Evolutionary conservation across 2,888 invertebrate genomes (phyloP).

Genomic region (Siphonodentalium dalli): DNA sequence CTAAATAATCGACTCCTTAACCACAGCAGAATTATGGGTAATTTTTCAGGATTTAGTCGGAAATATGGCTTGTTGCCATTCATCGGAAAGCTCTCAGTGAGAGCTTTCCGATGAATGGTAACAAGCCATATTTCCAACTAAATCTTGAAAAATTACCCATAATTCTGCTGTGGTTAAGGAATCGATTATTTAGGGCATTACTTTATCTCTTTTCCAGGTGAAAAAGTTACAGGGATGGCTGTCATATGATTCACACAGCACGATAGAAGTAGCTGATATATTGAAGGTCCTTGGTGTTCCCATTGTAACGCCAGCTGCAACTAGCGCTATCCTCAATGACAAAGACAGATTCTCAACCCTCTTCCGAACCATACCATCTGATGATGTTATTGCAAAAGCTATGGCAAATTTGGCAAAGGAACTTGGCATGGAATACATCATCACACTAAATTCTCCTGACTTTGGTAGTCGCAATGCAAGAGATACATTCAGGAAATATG

Average conservation of each 20-base stretch:
- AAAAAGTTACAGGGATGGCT: constrained; percentile 45
- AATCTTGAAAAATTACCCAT: too few species aligned
- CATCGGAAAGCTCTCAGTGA: too few species aligned
- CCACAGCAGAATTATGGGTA: too few species aligned
- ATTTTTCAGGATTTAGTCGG: too few species aligned
- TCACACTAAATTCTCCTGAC: constrained; percentile 50
- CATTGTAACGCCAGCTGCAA: constrained; percentile 61
- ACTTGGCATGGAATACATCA: constrained; percentile 49
- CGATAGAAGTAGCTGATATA: constrained; percentile 41
- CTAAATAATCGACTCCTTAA: too few species aligned
- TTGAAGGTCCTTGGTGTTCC: constrained; percentile 66
- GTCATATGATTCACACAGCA: constrained; percentile 49
- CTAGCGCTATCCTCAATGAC: constrained; percentile 42
- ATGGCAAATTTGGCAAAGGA: constrained; percentile 45
- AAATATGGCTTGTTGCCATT: too few species aligned
- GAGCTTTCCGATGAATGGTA: constrained; percentile 28
- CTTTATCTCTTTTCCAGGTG: too few species aligned
- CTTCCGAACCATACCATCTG: constrained; percentile 55
- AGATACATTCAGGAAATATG: constrained; percentile 36
- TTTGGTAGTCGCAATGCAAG: constrained; percentile 38
- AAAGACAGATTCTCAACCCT: constrained; percentile 43
- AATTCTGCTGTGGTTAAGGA: too few species aligned
- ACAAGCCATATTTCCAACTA: constrained; percentile 22
- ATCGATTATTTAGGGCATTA: too few species aligned
- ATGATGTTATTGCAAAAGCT: constrained; percentile 39